A percentile compares a stretch with the other conserved stretches of the same genome.
Conservation (phyloP, 2,113 vertebrate genomes). For the Vimba vimba region DNA sequence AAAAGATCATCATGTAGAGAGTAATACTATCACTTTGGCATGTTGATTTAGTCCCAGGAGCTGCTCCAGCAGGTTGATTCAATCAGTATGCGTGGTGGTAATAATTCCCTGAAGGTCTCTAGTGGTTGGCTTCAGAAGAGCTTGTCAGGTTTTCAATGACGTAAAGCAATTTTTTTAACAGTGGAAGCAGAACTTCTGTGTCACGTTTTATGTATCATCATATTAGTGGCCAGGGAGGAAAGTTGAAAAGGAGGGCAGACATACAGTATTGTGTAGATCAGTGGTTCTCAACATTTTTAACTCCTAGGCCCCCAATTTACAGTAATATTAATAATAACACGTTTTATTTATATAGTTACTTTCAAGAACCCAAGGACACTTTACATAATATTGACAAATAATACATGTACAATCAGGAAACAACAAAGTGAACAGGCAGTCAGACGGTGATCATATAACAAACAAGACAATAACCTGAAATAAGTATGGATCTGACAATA, state of each 20-base stretch:
- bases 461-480: no score
- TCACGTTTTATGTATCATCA: background rate
- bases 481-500: no score
- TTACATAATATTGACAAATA: no score
- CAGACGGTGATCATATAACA: no score
- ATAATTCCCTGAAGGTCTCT: slow-evolving; percentile 2
- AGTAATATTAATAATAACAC: no score
- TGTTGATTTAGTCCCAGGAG: slow-evolving; percentile 6
- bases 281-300: no score
- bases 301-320: no score
- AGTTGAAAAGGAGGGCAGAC: background rate
- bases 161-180: background rate
- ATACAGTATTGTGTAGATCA: no score
- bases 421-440: no score
- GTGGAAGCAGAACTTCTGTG: background rate
- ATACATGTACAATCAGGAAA: no score
- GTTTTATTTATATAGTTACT: no score
- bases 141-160: background rate
- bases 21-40: background rate
- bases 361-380: no score
- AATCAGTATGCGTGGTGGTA: slow-evolving; percentile 13
- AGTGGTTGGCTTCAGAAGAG: background rate
- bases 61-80: background rate
- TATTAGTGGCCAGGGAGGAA: background rate
- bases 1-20: background rate